Base-by-base conservation (phyloP, 2,888 invertebrate species). In the Agrochola lota region DNA sequence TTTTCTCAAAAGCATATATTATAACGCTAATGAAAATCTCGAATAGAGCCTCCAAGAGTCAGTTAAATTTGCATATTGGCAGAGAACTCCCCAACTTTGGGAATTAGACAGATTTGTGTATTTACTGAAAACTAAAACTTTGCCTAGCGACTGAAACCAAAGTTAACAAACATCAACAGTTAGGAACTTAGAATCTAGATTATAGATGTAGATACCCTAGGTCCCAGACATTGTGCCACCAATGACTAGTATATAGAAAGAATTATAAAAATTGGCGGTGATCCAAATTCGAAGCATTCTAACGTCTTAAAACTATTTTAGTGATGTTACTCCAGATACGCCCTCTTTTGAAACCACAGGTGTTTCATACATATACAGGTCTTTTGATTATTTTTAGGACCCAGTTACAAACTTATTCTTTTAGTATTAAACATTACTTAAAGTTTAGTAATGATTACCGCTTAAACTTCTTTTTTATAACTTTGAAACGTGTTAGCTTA, bases 141-240 rank as follows among this genome's bases (percentile, higher is more conserved):
- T 11, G 26, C 60, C 52, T 40, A 30, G 46, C 6, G n/a, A 30
- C 55, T 40, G 40, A 79, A 72, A 30, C 43, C 49, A 40, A 78
- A 60, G 46, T 46, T 67, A 79, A 57, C 57, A 64, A 23, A 30
- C 49, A 17, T 17, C 2, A 52, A 52, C 26, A 63, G 15, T 49
- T 71, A 49, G 17, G 40, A 68, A 80, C 74, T 73, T 79, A 12
- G 12, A 30, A 62, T 9, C 12, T 72, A 67, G 20, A 35, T 9
- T 67, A 60, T n/a, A 57, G 43, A 68, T 63, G 40, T 17, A 68
- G n/a, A 23, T 59, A 63, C 15, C 23, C 40, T 63, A 79, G 63
- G 23, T 81, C n/a, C 30, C 43, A 63, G 71, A 81, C 71, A 20
- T 76, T 20, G 12, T 35, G 82, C 17, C 72, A 81, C 72, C 49